These are phyloP conservation scores for Coptotermes formosanus DNA, from an alignment of 1,140 invertebrate species.

Conservation along the genomic window DNA sequence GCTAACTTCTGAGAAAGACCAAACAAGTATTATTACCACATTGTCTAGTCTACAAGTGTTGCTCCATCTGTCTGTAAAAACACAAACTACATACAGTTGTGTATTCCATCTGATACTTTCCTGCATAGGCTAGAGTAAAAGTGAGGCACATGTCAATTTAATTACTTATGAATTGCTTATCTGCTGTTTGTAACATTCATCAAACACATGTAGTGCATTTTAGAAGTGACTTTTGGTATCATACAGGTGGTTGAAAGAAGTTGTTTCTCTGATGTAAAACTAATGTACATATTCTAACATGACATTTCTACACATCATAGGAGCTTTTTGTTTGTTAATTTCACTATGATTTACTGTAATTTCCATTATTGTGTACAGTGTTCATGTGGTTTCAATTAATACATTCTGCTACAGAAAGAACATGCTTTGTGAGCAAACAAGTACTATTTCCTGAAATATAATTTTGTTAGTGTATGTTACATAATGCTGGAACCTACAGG, in stretches of 20 bases:
- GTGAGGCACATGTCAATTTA: not conserved
- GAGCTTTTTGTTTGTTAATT: slow-evolving; percentile 4
- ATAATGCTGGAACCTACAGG: not conserved
- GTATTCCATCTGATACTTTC: slow-evolving; percentile 15
- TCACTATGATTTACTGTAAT: not conserved
- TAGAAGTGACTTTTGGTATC: not conserved
- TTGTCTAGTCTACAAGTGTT: slow-evolving; percentile 23
- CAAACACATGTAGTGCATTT: not conserved
- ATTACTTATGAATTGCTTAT: not conserved
- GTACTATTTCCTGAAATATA: not conserved
- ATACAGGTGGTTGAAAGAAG: not conserved
- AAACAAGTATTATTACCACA: slow-evolving; percentile 27
- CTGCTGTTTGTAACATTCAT: not conserved
- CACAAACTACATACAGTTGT: slow-evolving; percentile 3
- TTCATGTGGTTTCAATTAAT: not conserved
- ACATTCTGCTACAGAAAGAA: not conserved
- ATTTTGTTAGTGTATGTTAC: not conserved
- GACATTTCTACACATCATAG: not conserved
- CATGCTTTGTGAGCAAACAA: not conserved
- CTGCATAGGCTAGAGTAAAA: not conserved
- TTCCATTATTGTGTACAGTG: not conserved
- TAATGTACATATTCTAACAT: slow-evolving; percentile 2
- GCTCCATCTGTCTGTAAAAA: not conserved
- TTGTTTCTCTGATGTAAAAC: not conserved
- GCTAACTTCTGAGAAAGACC: slow-evolving; percentile 16